phyloP scores from a whole-genome alignment of 2,113 vertebrate genomes.

The Hiodon alosoides region DNA sequence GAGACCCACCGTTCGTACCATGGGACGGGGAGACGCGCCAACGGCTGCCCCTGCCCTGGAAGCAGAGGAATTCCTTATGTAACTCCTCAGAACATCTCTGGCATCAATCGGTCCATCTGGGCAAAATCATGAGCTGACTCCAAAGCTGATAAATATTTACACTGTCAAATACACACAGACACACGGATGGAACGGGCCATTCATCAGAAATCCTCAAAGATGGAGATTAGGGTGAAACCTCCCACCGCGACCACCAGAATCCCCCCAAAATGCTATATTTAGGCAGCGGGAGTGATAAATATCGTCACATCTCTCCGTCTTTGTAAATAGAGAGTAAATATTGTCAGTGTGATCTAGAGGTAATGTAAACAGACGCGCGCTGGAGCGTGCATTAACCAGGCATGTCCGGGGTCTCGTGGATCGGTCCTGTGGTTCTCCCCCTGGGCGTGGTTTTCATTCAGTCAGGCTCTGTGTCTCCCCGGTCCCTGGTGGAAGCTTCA shows the following conservation, averaged over 20 bases:
- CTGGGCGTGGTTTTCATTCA: no score
- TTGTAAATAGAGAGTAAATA: slow-evolving; percentile 97
- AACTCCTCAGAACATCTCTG: slow-evolving; percentile 83
- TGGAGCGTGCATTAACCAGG: slow-evolving; percentile 62
- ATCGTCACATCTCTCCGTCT: slow-evolving; percentile 89
- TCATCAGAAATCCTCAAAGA: slow-evolving; percentile 98
- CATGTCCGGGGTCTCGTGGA: slow-evolving; percentile 69
- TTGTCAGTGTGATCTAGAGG: slow-evolving; percentile 81
- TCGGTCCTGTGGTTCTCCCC: slow-evolving; percentile 23
- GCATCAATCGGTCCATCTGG: slow-evolving; percentile 99
- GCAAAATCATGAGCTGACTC: slow-evolving; percentile 98
- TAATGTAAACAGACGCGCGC: slow-evolving; percentile 81
- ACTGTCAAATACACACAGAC: slow-evolving; percentile 98
- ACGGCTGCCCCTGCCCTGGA: no score
- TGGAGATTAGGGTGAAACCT: slow-evolving; percentile 97
- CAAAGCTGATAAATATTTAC: slow-evolving; percentile 99
- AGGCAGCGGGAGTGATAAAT: slow-evolving; percentile 91
- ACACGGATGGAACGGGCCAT: slow-evolving; percentile 98
- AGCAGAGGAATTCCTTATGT: slow-evolving; percentile 75
- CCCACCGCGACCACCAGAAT: slow-evolving; percentile 84
- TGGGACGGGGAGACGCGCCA: no score
- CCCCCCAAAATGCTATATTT: slow-evolving; percentile 94
- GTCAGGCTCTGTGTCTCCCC: no score
- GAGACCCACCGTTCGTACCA: no score
- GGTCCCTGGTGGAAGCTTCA: no score